phyloP scores from a whole-genome alignment of 2,888 invertebrate genomes.

The Polymixis flavicincta region DNA sequence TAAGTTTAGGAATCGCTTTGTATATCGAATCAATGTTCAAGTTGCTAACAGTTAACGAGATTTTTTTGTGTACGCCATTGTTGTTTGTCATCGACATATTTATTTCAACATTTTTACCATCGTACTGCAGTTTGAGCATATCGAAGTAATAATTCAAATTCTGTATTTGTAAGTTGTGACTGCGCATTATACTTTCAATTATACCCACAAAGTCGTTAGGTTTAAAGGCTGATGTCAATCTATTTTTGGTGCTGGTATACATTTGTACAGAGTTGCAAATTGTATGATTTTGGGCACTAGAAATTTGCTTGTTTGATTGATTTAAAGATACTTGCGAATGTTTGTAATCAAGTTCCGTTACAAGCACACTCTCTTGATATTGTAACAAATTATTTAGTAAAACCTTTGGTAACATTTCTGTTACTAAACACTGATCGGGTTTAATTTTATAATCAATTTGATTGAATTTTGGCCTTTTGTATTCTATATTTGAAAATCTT shows the following conservation, averaged over 20 bases:
- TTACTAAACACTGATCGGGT: slow-evolving; percentile 33
- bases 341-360: slow-evolving; percentile 13
- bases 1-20: slow-evolving; percentile 26
- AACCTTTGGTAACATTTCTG: slow-evolving; percentile 52
- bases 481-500: slow-evolving; percentile 51
- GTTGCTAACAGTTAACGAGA: slow-evolving; percentile 35
- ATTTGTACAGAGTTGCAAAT: slow-evolving; percentile 68
- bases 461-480: slow-evolving; percentile 2
- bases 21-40: slow-evolving; percentile 40
- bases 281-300: slow-evolving; percentile 18
- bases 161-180: slow-evolving; percentile 37
- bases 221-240: slow-evolving; percentile 33
- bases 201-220: slow-evolving; percentile 44
- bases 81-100: slow-evolving; percentile 35
- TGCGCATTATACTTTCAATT: slow-evolving; percentile 48
- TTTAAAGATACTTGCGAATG: slow-evolving; percentile 10
- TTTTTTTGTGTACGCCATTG: slow-evolving; percentile 23
- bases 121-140: slow-evolving; percentile 41
- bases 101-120: slow-evolving; percentile 39
- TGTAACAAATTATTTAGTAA: slow-evolving; percentile 29
- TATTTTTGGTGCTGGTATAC: slow-evolving; percentile 58
- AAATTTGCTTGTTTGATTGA: slow-evolving; percentile 6
- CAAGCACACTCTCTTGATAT: slow-evolving; percentile 2
- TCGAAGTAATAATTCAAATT: slow-evolving; percentile 45
- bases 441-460: slow-evolving; percentile 13